Percentiles rank a stretch among this genome's conserved stretches.
These are phyloP conservation scores for Cerceris rybyensis DNA, from an alignment of 2,888 invertebrate species.

Conservation along the genomic window DNA sequence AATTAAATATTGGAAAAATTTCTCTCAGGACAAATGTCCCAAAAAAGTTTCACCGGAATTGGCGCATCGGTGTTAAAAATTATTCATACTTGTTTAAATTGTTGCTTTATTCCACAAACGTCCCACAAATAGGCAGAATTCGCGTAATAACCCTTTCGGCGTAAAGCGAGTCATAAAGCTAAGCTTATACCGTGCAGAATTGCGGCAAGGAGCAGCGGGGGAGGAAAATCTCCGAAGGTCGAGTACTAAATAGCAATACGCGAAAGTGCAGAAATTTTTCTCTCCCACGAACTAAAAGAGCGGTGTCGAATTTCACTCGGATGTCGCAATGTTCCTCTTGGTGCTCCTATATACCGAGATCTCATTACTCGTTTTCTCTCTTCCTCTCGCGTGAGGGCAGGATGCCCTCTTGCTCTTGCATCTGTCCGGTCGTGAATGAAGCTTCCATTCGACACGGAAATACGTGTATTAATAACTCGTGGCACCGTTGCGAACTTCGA, in stretches of 20 bases:
- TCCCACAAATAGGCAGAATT: too few relatives aligned
- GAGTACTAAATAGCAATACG: neutral
- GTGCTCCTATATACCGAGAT: neutral
- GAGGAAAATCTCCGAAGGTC: too few relatives aligned
- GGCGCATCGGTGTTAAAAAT: too few relatives aligned
- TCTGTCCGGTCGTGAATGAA: constrained; percentile 72
- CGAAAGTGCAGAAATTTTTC: constrained; percentile 22
- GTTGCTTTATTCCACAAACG: too few relatives aligned
- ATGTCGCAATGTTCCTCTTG: constrained; percentile 42
- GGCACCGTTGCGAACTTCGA: constrained; percentile 74
- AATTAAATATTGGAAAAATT: too few relatives aligned
- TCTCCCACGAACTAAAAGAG: neutral
- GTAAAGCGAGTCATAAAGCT: too few relatives aligned
- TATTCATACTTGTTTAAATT: too few relatives aligned
- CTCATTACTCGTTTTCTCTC: constrained; percentile 18
- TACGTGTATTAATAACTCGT: constrained; percentile 79
- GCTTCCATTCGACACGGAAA: constrained; percentile 67
- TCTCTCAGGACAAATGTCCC: too few relatives aligned
- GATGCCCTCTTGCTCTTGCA: constrained; percentile 8
- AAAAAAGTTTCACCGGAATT: too few relatives aligned
- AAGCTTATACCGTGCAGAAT: neutral
- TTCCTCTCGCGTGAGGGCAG: constrained; percentile 1
- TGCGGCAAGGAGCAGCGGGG: neutral
- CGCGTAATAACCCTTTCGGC: too few relatives aligned
- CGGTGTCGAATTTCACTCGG: constrained; percentile 59